Percentiles rank a stretch among this genome's conserved stretches.
Conservation (phyloP, 2,113 vertebrate species). For the Hypomesus transpacificus region DNA sequence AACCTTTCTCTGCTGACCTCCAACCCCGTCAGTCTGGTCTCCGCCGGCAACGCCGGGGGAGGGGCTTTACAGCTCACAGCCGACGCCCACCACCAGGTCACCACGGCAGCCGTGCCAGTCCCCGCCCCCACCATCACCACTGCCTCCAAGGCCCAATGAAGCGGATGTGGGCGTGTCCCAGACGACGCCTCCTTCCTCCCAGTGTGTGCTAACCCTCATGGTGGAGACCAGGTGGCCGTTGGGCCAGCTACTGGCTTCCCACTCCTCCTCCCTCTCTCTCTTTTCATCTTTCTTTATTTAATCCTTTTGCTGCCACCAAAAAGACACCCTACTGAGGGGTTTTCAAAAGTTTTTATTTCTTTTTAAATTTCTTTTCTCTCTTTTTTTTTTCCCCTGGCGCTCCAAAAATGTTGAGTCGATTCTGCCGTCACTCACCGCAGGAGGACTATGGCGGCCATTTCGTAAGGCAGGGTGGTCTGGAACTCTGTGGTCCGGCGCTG, state of each 20-base stretch:
- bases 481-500: conserved; percentile 46
- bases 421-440: conserved; percentile 38
- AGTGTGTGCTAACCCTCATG: conserved; percentile 48
- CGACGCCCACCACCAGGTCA: conserved; percentile 85
- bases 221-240: conserved; percentile 12
- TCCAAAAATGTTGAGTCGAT: conserved; percentile 2
- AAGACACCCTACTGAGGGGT: conserved; percentile 61
- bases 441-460: conserved; percentile 24
- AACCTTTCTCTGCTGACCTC: conserved; percentile 98
- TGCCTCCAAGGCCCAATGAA: conserved; percentile 98
- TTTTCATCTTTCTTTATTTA: conserved; percentile 65
- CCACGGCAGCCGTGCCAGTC: conserved; percentile 76
- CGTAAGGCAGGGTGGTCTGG: conserved; percentile 5
- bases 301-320: conserved; percentile 77
- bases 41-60: conserved; percentile 78
- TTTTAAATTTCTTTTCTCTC: conserved; percentile 23
- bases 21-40: conserved; percentile 96
- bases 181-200: conserved; percentile 32
- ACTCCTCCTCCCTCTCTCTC: conserved; percentile 29
- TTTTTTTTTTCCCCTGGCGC: conserved; percentile 14
- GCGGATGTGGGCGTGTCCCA: conserved; percentile 38
- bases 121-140: conserved; percentile 90
- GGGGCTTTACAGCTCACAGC: conserved; percentile 87
- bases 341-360: conserved; percentile 40
- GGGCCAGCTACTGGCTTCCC: conserved; percentile 35